These are phyloP conservation scores for Lepidurus couesii DNA, from an alignment of 1,140 invertebrate genomes.

Conservation along the genomic window DNA sequence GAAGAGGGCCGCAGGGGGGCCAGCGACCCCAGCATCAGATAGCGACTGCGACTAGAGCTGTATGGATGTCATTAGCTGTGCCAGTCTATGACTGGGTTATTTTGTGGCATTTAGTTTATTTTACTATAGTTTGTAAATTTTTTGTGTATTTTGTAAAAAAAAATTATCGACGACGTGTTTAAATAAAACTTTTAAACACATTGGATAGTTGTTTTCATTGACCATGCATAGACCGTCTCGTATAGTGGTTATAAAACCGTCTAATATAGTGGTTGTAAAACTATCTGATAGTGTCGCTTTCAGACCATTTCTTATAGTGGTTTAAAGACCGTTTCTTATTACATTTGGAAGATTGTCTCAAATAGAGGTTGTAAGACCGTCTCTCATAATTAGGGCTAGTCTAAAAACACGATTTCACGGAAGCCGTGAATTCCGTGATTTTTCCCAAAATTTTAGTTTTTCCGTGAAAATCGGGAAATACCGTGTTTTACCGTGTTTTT, in stretches of 20 bases:
- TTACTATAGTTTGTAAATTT: not conserved
- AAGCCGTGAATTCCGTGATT: too few relatives aligned
- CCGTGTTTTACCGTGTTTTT: too few relatives aligned
- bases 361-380: too few relatives aligned
- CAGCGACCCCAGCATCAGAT: not conserved
- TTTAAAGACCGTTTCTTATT: too few relatives aligned
- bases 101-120: not conserved
- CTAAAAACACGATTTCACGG: too few relatives aligned
- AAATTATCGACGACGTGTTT: not conserved
- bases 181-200: not conserved
- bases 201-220: not conserved
- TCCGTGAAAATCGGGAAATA: too few relatives aligned
- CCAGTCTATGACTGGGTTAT: too few relatives aligned
- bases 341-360: too few relatives aligned
- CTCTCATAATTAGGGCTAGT: too few relatives aligned
- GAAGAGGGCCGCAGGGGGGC: not conserved
- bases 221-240: not conserved
- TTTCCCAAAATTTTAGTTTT: too few relatives aligned
- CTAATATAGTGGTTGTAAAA: not conserved
- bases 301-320: not conserved
- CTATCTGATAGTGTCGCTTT: not conserved
- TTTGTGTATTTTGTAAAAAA: not conserved
- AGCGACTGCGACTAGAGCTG: not conserved
- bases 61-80: not conserved
- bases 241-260: slow-evolving; percentile 1